Conservation (phyloP, 2,888 invertebrate species). For the Ormia ochracea region DNA sequence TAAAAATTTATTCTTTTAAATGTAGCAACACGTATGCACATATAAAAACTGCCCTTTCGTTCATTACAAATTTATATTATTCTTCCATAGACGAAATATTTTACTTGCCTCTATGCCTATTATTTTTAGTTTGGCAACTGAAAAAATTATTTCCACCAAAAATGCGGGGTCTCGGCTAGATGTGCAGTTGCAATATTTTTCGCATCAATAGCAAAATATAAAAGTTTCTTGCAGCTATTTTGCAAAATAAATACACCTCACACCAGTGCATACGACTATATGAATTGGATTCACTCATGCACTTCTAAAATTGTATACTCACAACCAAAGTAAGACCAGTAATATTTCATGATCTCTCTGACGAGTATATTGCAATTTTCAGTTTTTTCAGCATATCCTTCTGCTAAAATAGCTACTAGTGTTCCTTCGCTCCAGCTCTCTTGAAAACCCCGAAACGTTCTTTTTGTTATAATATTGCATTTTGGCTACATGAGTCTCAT, state of each 20-base stretch:
- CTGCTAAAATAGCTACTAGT: neutral
- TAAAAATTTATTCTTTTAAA: conserved; percentile 1
- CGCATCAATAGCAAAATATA: no score
- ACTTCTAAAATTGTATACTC: neutral
- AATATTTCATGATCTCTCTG: conserved; percentile 13
- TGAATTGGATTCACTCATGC: neutral
- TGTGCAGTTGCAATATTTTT: no score
- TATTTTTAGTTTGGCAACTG: no score
- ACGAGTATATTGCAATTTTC: neutral
- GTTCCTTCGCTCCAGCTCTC: neutral
- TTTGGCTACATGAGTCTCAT: neutral
- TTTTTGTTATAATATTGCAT: conserved; percentile 1
- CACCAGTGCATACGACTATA: neutral
- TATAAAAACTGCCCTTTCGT: neutral
- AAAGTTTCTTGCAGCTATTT: neutral
- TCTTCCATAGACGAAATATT: conserved; percentile 8
- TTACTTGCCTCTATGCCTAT: no score
- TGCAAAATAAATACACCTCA: neutral
- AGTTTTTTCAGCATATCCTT: conserved; percentile 14
- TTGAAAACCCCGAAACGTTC: neutral
- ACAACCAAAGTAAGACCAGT: neutral
- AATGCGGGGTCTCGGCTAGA: no score
- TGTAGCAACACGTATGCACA: neutral
- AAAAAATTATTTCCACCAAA: no score
- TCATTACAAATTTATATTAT: neutral